Evolutionary conservation across 2,888 invertebrate species (phyloP), one percentile per base, ranked within the genome.

Genomic region (Leucophora obtusa): DNA sequence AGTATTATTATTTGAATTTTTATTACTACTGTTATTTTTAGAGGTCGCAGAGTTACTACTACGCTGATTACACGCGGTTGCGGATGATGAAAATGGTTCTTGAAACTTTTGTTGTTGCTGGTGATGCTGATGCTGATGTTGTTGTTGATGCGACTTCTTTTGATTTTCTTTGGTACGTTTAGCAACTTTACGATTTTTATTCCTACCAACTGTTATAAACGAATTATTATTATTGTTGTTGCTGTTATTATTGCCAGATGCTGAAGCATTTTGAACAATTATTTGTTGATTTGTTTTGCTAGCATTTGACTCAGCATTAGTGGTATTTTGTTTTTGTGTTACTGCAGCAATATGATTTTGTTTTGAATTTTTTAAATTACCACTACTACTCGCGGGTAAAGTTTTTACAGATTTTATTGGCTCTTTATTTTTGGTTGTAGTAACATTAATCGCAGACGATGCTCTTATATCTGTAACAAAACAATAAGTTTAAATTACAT

Each of bases 111-210:
- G 68, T 38, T 83, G 68, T 53, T 77, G 70, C 33, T 79, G 69
- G 50, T n/a, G n/a, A n/a, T 85, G 80, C 75, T 82, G 70, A 33
- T 79, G 69, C 50, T 85, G 80, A 72, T 82, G 59, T 47, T 71
- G 3, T 14, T 53, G 56, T 38, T 80, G 56, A 18, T 79, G 76
- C 17, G 21, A 81, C 28, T 86, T 89, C 66, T 87, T 88, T 70
- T 87, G 87, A 43, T 84, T 85, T 24, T 88, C 89, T 72, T 87
- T 88, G 47, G 78, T 54, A 28, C 87, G 85, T 69, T 88, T 89
- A 11, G 77, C 79, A 14, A 75, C 83, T 68, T 87, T 88, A 35
- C 85, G 84, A 33, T 80, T 82, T 54, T 82, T 79, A 35, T 47
- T 71, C 5, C 14, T 33, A 47, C 71, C 71, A 33, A 18, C 50